Conservation (phyloP, 2,888 invertebrate genomes). For the Brachypterus glaber region DNA sequence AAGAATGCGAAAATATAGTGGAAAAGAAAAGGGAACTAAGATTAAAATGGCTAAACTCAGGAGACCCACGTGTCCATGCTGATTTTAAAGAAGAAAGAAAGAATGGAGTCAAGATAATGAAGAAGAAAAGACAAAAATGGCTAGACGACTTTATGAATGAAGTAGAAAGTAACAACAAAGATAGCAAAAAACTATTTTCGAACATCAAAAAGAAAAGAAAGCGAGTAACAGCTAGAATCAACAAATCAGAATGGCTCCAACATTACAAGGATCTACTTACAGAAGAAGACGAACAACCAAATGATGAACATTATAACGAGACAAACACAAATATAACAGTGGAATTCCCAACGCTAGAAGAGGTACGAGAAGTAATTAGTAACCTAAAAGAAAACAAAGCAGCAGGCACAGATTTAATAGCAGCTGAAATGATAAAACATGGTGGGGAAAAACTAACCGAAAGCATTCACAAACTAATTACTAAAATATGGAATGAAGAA, state of each 20-base stretch:
- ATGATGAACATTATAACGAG: not conserved
- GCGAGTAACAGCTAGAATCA: not conserved
- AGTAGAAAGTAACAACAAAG: not conserved
- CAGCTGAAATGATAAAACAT: no score
- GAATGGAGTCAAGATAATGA: not conserved
- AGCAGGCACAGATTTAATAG: not conserved
- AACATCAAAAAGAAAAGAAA: not conserved
- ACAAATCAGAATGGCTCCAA: not conserved
- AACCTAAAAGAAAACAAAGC: not conserved
- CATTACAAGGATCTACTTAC: not conserved
- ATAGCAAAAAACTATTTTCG: not conserved
- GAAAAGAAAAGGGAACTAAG: not conserved
- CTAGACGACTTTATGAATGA: not conserved
- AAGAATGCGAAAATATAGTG: not conserved
- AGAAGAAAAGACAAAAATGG: not conserved
- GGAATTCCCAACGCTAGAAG: not conserved
- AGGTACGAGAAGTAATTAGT: not conserved
- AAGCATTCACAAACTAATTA: not conserved
- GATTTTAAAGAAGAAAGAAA: not conserved
- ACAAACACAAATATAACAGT: not conserved
- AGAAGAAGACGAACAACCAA: not conserved
- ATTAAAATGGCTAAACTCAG: not conserved
- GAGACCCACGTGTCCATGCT: not conserved
- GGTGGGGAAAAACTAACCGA: not conserved
- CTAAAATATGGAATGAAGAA: not conserved